Evolutionary conservation across 2,888 invertebrate species (phyloP).

Genomic region (Exephanes ischioxanthus): DNA sequence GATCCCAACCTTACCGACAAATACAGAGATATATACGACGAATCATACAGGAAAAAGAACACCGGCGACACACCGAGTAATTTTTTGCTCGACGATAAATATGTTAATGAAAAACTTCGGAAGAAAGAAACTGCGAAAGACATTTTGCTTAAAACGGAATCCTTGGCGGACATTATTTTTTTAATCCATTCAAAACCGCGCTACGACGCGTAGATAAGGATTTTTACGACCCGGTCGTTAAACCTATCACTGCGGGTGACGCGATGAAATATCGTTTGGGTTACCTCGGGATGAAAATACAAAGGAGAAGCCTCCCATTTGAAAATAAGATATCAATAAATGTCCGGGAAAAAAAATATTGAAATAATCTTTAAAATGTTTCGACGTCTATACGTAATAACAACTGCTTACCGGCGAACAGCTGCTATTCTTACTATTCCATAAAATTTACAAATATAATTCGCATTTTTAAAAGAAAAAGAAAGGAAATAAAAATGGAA

Average conservation of each 20-base stretch:
- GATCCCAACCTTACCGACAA: neutral
- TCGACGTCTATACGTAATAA: neutral
- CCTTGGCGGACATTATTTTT: neutral
- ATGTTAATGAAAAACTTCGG: too few species aligned
- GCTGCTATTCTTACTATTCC: neutral
- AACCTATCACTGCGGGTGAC: neutral
- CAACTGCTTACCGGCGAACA: neutral
- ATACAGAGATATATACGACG: neutral
- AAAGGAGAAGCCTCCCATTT: neutral
- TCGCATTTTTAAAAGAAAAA: neutral
- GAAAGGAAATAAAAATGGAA: neutral
- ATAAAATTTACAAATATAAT: neutral
- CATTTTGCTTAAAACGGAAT: neutral
- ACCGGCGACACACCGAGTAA: too few species aligned
- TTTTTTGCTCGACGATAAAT: neutral
- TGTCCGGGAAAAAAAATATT: neutral
- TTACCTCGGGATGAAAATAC: neutral
- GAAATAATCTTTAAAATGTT: neutral
- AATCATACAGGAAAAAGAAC: too few species aligned
- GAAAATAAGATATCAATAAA: neutral
- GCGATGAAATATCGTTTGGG: neutral
- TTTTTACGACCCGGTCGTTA: neutral
- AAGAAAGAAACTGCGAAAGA: neutral
- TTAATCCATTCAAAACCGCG: neutral
- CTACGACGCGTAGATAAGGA: neutral